These are phyloP conservation scores for Danionella dracula DNA, from an alignment of 2,797 vertebrate species.

Conservation along the genomic window DNA sequence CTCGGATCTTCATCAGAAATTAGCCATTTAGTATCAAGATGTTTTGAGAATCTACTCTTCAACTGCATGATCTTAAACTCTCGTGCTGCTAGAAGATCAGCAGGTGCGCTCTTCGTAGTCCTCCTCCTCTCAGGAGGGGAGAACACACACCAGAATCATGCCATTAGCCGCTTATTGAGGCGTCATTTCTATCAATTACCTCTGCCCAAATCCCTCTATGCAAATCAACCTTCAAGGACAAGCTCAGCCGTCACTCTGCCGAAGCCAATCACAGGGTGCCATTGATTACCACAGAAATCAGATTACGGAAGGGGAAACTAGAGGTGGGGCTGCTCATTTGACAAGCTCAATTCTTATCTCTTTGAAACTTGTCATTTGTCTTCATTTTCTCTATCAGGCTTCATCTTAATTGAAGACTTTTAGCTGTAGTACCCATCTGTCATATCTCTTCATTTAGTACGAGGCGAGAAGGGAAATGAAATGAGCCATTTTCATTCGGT, in stretches of 20 bases:
- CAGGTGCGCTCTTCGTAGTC: slow-evolving; percentile 24
- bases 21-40: background rate
- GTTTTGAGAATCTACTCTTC: background rate
- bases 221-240: slow-evolving; percentile 22
- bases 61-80: background rate
- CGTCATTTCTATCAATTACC: slow-evolving; percentile 39
- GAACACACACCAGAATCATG: slow-evolving; percentile 15
- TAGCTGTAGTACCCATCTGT: background rate
- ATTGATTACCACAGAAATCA: slow-evolving; percentile 22
- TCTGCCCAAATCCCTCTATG: slow-evolving; percentile 8
- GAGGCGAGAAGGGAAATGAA: background rate
- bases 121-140: background rate
- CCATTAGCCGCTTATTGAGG: slow-evolving; percentile 43
- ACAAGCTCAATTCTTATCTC: background rate
- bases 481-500: background rate
- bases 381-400: slow-evolving; percentile 6
- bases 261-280: slow-evolving; percentile 5
- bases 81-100: slow-evolving; percentile 34
- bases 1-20: background rate
- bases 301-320: background rate
- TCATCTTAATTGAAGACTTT: background rate
- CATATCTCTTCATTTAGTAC: slow-evolving; percentile 1
- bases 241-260: slow-evolving; percentile 9
- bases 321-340: slow-evolving; percentile 1
- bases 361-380: slow-evolving; percentile 9